Base-by-base conservation (phyloP, 2,797 vertebrate species). In the Sebastolobus alascanus region DNA sequence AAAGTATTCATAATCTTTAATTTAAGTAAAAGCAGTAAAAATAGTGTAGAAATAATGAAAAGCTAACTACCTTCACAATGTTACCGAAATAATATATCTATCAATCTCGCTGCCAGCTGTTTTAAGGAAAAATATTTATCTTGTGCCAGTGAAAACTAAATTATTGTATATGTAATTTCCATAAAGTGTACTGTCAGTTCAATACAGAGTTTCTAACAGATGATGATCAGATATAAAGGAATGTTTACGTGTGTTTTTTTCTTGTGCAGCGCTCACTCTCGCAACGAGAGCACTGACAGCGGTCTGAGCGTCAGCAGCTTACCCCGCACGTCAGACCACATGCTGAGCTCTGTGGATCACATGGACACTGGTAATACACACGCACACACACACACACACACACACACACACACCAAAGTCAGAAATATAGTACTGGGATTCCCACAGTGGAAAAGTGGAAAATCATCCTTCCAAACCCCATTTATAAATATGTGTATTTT, bases 261-360 rank as follows among this genome's bases (percentile, higher is more conserved):
- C 10, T 76, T 18, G 8, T 93, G 93, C 90, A 99, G 97, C 33
- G 97, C 97, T 87, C 98, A 99, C 94, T 98, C 98, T 84, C 96
- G 97, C 84, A 98, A 98, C 4, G 97, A 99, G 93, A 99, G 98
- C 87, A 98, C 97, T 2, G 97, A 99, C 87, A 98, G 97, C 1
- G 97, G 98, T 37, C 95, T 99, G 70, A 98, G 98, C 79, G 97
- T 98, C 96, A 99, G 97, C 95, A 98, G 97, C 83, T 95, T 99
- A 69, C 97, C 98, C 60, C 96, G 97, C 77, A 97, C 97, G 1
- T 97, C 97, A 0, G 98, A 99, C 84, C 97, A 98, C 94, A 96
- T 99, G 95, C 84, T 99, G 83, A 98, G 97, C 95, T 96, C 97
- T 52, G 96, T 98, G 85, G 98, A 99, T 90, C 97, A 98, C 90